Evolutionary conservation across 92 coral and sea anemone species (phyloP).

Genomic region (Montipora capitata): DNA sequence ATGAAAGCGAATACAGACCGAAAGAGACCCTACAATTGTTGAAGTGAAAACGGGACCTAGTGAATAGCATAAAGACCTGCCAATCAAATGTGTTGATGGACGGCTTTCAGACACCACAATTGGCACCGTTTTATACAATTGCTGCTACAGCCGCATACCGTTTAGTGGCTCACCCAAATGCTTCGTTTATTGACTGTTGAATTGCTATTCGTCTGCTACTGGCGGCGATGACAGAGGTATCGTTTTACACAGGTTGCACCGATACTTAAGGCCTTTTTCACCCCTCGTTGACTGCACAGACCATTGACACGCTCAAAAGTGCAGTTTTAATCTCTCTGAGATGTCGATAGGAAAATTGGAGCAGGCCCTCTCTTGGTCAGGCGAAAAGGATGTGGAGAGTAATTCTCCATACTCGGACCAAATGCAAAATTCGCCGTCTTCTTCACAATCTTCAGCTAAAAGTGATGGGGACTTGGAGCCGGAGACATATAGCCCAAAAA

Average conservation of each 20-base stretch:
- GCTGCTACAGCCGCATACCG: not conserved
- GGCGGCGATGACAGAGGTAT: slow-evolving; percentile 38
- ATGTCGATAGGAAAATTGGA: slow-evolving; percentile 22
- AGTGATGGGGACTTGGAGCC: slow-evolving; percentile 37
- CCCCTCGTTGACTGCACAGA: slow-evolving; percentile 5
- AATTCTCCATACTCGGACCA: slow-evolving; percentile 30
- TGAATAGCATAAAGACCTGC: not conserved
- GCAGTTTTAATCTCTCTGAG: not conserved
- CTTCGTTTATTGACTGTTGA: slow-evolving; percentile 3
- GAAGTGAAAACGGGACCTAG: slow-evolving; percentile 12
- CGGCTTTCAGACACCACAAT: slow-evolving; percentile 43
- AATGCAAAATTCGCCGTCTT: slow-evolving; percentile 44
- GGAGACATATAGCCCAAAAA: slow-evolving; percentile 13
- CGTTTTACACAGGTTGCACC: slow-evolving; percentile 19
- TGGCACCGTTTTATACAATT: slow-evolving; percentile 6
- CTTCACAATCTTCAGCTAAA: slow-evolving; percentile 39
- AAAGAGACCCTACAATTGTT: not conserved
- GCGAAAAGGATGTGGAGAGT: slow-evolving; percentile 12
- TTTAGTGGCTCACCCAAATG: slow-evolving; percentile 28
- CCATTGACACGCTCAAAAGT: not conserved
- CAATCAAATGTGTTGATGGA: slow-evolving; percentile 32
- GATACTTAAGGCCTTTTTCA: slow-evolving; percentile 30
- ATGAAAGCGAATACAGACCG: not conserved
- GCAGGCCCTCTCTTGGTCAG: slow-evolving; percentile 5
- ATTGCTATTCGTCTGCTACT: not conserved